These are phyloP conservation scores for Dicyrtoma fusca DNA, from an alignment of 2,888 invertebrate genomes.

Conservation along the genomic window DNA sequence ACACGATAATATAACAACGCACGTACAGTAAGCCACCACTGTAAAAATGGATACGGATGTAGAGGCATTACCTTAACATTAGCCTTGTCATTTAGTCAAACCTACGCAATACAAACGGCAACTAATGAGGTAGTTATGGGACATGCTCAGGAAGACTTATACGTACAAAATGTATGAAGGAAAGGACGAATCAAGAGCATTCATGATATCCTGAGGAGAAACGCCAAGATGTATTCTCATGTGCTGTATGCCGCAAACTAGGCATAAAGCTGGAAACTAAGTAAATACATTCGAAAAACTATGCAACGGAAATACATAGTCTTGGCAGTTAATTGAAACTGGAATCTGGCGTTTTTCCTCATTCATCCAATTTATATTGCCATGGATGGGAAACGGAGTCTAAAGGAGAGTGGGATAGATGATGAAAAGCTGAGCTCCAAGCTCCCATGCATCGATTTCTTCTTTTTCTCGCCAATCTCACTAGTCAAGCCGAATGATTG, in stretches of 20 bases:
- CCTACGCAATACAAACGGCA: not conserved
- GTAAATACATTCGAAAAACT: too few species aligned
- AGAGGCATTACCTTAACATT: not conserved
- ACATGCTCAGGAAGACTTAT: not conserved
- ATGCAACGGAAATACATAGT: too few species aligned
- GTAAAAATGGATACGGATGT: too few species aligned
- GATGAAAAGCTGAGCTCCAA: conserved; percentile 3
- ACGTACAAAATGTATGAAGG: not conserved
- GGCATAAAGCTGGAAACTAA: too few species aligned
- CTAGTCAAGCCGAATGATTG: not conserved
- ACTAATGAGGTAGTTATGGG: conserved; percentile 9
- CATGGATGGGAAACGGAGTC: not conserved
- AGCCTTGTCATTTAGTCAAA: too few species aligned
- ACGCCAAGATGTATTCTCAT: not conserved
- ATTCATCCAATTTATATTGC: too few species aligned
- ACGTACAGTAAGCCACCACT: too few species aligned
- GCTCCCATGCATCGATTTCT: conserved; percentile 16
- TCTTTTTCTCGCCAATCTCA: conserved; percentile 1
- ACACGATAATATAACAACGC: too few species aligned
- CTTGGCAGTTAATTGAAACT: too few species aligned
- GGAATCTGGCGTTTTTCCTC: too few species aligned
- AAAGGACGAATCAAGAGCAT: conserved; percentile 9
- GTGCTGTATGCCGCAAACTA: not conserved
- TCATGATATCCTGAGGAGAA: conserved; percentile 8
- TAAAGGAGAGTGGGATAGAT: not conserved